Evolutionary conservation across 2,113 vertebrate species (phyloP).

Genomic region (Ophiodon elongatus): DNA sequence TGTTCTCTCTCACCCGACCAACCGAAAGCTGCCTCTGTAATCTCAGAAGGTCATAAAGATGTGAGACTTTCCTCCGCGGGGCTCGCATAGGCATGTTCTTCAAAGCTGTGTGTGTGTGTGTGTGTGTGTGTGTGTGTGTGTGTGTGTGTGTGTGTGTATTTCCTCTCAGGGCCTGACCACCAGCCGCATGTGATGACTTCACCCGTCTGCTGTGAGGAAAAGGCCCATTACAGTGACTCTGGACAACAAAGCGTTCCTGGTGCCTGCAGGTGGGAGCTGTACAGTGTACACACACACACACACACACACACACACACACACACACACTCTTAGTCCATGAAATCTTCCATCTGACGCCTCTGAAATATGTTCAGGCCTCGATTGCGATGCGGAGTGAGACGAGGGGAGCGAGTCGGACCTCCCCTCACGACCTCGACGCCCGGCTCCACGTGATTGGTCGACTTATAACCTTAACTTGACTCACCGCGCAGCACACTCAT

Average conservation of each 20-base stretch:
- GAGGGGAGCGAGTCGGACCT: conserved; percentile 48
- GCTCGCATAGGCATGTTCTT: conserved; percentile 43
- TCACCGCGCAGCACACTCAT: conserved; percentile 56
- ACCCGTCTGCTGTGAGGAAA: conserved; percentile 47
- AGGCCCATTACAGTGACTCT: conserved; percentile 43
- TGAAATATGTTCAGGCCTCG: too few relatives aligned
- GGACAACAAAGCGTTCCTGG: conserved; percentile 32
- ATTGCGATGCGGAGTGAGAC: conserved; percentile 20
- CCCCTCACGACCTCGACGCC: conserved; percentile 47
- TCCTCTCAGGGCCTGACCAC: conserved; percentile 45
- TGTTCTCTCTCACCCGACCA: conserved; percentile 20
- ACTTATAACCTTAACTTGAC: conserved; percentile 58
- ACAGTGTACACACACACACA: background rate
- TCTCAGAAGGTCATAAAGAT: conserved; percentile 55
- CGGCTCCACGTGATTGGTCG: conserved; percentile 61
- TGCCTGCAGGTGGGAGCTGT: conserved; percentile 38
- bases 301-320: background rate
- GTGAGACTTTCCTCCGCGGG: conserved; percentile 36
- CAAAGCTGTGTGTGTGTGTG: conserved; percentile 33
- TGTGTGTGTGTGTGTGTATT: conserved; percentile 25
- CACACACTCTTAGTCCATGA: conserved; percentile 23
- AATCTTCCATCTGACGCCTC: conserved; percentile 54
- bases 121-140: conserved; percentile 25
- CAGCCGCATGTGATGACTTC: conserved; percentile 52
- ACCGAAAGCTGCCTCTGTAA: conserved; percentile 17